Percentiles rank a stretch among this genome's conserved stretches.
Evolutionary conservation across 2,113 vertebrate species (phyloP).

Genomic region (Proteles cristata): DNA sequence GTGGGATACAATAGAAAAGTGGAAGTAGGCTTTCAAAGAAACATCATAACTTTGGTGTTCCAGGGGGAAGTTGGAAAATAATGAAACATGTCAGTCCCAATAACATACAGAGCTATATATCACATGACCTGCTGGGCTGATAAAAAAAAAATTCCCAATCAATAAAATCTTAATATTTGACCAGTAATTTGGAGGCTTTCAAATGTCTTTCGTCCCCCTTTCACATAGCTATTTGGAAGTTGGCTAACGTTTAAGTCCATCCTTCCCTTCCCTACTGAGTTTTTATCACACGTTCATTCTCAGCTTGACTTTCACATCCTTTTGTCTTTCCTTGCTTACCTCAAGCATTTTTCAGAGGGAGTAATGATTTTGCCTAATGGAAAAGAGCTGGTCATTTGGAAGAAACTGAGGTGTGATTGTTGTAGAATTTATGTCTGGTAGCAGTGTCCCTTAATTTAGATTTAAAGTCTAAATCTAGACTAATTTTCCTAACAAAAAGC

Average conservation of each 20-base stretch:
- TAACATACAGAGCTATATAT: neutral
- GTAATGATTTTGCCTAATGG: conserved; percentile 26
- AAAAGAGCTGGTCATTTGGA: neutral
- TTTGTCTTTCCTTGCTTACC: neutral
- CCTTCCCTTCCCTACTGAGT: neutral
- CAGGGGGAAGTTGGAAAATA: neutral
- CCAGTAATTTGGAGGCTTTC: neutral
- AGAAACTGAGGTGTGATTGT: neutral
- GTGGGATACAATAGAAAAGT: conserved; percentile 14
- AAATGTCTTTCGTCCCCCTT: neutral
- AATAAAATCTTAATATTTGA: neutral
- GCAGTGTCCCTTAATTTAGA: neutral
- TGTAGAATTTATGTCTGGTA: neutral
- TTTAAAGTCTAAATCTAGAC: neutral
- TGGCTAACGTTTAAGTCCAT: neutral
- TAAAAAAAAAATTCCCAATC: neutral
- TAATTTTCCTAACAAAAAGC: neutral
- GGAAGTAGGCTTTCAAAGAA: conserved; percentile 24
- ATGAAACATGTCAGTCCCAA: neutral
- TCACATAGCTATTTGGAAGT: neutral
- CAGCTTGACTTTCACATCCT: neutral
- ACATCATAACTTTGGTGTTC: neutral
- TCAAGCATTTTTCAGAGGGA: neutral
- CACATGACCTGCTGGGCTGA: neutral
- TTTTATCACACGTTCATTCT: neutral